A percentile compares a stretch with the other conserved stretches of the same genome.
Conservation (phyloP, 2,888 invertebrate genomes). For the Limenitis arthemis region DNA sequence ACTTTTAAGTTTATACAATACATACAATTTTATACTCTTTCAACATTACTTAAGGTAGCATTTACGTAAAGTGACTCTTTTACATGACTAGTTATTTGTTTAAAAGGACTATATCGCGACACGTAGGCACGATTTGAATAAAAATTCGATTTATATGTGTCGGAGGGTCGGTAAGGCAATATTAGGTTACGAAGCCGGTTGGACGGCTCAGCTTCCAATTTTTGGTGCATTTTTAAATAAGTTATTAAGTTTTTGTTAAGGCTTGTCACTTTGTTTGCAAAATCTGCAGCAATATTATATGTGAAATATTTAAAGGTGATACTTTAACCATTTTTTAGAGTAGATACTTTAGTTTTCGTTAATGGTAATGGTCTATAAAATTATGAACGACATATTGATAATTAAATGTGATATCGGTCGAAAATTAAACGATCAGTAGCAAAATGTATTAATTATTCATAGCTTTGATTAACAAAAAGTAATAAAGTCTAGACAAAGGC, state of each 20-base stretch:
- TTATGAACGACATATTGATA: slow-evolving; percentile 2
- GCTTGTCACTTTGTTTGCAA: slow-evolving; percentile 67
- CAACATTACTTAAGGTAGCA: slow-evolving; percentile 33
- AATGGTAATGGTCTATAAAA: neutral
- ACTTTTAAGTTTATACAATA: slow-evolving; percentile 32
- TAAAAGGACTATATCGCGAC: slow-evolving; percentile 63
- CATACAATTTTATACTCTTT: slow-evolving; percentile 34
- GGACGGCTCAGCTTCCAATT: slow-evolving; percentile 61
- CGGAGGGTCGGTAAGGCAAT: slow-evolving; percentile 60
- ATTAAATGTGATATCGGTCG: slow-evolving; percentile 1
- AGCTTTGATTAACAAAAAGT: slow-evolving; percentile 11
- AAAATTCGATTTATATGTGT: slow-evolving; percentile 72
- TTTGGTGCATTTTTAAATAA: slow-evolving; percentile 69
- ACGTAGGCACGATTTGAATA: slow-evolving; percentile 70
- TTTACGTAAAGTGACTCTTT: slow-evolving; percentile 32
- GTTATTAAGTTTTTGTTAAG: slow-evolving; percentile 64
- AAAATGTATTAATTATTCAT: slow-evolving; percentile 5
- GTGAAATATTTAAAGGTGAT: neutral
- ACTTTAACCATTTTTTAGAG: neutral
- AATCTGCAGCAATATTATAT: slow-evolving; percentile 49
- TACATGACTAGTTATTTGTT: slow-evolving; percentile 56
- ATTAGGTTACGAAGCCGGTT: slow-evolving; percentile 66
- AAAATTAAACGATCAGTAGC: slow-evolving; percentile 11
- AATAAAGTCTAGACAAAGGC: slow-evolving; percentile 17
- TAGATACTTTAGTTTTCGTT: neutral